Percentiles rank a stretch among this genome's conserved stretches.
Evolutionary conservation across 1,140 invertebrate genomes (phyloP).

Genomic region (Frieseomelitta varia): DNA sequence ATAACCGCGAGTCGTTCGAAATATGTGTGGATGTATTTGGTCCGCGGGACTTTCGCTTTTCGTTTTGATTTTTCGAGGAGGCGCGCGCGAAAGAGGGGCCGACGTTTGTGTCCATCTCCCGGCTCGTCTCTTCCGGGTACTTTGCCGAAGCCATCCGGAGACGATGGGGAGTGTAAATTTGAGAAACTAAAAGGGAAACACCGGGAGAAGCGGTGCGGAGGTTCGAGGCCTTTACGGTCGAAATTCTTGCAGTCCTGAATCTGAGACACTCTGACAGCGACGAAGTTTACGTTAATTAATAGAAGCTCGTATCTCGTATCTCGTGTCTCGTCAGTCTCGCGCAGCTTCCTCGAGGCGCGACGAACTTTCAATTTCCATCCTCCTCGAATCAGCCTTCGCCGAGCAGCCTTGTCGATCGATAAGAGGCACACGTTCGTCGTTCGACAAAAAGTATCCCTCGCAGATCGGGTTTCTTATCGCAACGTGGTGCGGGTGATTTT

Average conservation of each 20-base stretch:
- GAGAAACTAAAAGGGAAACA: background rate
- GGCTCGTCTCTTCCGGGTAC: background rate
- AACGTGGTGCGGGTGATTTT: background rate
- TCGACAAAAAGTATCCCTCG: conserved; percentile 16
- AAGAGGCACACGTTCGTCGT: background rate
- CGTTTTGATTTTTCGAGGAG: background rate
- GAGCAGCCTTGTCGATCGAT: conserved; percentile 17
- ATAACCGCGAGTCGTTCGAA: background rate
- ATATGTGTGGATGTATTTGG: conserved; percentile 12
- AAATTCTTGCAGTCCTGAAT: background rate
- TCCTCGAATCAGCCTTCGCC: background rate
- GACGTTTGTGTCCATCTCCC: background rate
- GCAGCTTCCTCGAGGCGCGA: background rate
- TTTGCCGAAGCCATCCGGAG: background rate
- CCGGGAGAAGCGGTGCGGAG: background rate
- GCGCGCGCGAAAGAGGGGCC: background rate
- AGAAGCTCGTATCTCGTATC: background rate
- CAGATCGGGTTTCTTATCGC: conserved; percentile 42
- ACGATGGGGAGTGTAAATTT: conserved; percentile 3
- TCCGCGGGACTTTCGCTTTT: conserved; percentile 53
- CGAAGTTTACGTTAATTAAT: background rate
- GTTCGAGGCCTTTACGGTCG: background rate
- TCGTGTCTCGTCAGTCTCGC: too few species aligned
- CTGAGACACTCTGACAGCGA: background rate
- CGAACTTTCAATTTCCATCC: conserved; percentile 26